Percentiles rank a stretch among this genome's conserved stretches.
phyloP scores from a whole-genome alignment of 2,797 vertebrate genomes.

The Microctenopoma lineatum region DNA sequence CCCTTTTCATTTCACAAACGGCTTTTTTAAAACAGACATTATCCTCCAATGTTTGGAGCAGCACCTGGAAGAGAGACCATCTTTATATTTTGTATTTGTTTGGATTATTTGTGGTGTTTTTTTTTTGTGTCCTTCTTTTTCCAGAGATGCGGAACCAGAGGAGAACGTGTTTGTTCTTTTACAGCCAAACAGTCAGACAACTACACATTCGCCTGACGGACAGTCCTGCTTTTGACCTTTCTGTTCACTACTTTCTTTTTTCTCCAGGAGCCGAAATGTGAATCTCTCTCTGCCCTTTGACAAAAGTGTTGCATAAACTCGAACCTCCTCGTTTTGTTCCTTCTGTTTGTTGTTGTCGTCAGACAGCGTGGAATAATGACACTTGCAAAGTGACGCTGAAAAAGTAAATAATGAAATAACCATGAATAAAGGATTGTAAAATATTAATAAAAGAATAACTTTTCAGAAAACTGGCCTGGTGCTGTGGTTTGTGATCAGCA shows the following conservation, averaged over 20 bases:
- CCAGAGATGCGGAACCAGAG: slow-evolving; percentile 46
- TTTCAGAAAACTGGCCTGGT: slow-evolving; percentile 72
- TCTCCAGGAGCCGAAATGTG: slow-evolving; percentile 73
- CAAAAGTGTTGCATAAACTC: slow-evolving; percentile 77
- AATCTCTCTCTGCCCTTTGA: slow-evolving; percentile 70
- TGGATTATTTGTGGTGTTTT: slow-evolving; percentile 49
- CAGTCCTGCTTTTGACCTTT: slow-evolving; percentile 70
- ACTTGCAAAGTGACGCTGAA: slow-evolving; percentile 77
- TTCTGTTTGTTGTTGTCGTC: slow-evolving; percentile 66
- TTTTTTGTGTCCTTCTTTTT: slow-evolving; percentile 33
- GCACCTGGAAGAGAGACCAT: slow-evolving; percentile 64
- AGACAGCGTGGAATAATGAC: slow-evolving; percentile 78
- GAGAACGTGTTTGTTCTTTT: slow-evolving; percentile 53
- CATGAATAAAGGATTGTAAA: slow-evolving; percentile 88
- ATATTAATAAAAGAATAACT: slow-evolving; percentile 89
- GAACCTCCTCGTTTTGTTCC: slow-evolving; percentile 55
- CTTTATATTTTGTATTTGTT: slow-evolving; percentile 67
- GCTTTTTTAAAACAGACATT: slow-evolving; percentile 33
- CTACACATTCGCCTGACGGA: slow-evolving; percentile 58
- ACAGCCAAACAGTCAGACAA: slow-evolving; percentile 54
- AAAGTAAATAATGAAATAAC: slow-evolving; percentile 82
- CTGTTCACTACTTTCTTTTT: slow-evolving; percentile 61
- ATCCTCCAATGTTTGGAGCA: slow-evolving; percentile 80
- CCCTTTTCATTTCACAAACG: slow-evolving; percentile 61
- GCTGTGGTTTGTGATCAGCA: slow-evolving; percentile 13